phyloP scores from a whole-genome alignment of 2,113 vertebrate genomes.

The Kobus ellipsiprymnus region DNA sequence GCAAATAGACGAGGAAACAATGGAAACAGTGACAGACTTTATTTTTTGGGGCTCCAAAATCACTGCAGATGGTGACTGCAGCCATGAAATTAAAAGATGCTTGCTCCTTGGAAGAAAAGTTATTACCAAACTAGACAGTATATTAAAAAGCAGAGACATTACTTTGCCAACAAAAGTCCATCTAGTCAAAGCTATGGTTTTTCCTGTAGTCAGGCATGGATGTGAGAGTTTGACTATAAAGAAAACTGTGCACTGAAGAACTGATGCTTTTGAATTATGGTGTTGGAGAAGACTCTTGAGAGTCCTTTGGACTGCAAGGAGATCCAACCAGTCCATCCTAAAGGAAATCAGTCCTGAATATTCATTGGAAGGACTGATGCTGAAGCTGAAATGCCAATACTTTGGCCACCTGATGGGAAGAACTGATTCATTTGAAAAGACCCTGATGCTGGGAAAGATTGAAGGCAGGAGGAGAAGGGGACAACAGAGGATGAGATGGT shows the following conservation, averaged over 20 bases:
- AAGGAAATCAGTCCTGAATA: neutral
- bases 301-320: neutral
- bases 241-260: neutral
- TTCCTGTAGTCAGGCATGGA: neutral
- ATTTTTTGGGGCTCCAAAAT: neutral
- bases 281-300: neutral
- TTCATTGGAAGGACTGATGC: neutral
- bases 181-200: neutral
- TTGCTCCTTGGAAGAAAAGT: neutral
- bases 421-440: neutral
- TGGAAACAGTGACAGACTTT: neutral
- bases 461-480: neutral
- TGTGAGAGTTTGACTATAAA: neutral
- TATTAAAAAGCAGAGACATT: neutral
- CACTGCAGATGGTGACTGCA: neutral
- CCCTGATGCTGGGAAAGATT: neutral
- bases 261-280: neutral
- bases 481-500: neutral
- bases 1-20: neutral
- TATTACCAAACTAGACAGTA: neutral
- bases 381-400: neutral
- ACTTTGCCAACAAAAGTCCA: neutral
- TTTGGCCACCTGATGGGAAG: neutral
- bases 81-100: neutral
- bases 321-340: neutral